These are phyloP conservation scores for Lycorma delicatula DNA, from an alignment of 1,140 invertebrate genomes.

Conservation along the genomic window DNA sequence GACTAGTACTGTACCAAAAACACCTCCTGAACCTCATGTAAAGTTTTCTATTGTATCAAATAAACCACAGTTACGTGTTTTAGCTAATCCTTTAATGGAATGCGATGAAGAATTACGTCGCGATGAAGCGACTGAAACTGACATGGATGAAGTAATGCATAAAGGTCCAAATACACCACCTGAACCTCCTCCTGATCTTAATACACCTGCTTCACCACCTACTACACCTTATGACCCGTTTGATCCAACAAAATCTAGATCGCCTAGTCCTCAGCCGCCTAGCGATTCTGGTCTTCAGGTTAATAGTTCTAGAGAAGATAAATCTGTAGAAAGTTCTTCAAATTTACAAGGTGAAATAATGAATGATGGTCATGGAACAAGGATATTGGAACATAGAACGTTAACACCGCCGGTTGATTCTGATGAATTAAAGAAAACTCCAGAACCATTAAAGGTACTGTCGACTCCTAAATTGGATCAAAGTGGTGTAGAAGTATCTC, in stretches of 20 bases:
- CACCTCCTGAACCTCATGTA: constrained; percentile 61
- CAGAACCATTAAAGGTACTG: constrained; percentile 15
- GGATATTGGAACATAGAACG: constrained; percentile 8
- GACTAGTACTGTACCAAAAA: constrained; percentile 51
- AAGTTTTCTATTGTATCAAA: constrained; percentile 57
- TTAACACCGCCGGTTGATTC: constrained; percentile 17
- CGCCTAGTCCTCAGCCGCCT: constrained; percentile 38
- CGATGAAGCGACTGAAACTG: constrained; percentile 36
- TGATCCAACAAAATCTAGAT: constrained; percentile 74
- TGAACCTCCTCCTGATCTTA: constrained; percentile 42
- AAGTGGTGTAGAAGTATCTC: constrained; percentile 9
- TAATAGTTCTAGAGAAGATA: constrained; percentile 13
- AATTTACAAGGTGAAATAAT: constrained; percentile 4
- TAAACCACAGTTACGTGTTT: constrained; percentile 44
- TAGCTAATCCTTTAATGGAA: constrained; percentile 53
- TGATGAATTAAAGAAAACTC: constrained; percentile 18
- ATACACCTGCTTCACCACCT: constrained; percentile 43
- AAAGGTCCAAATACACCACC: constrained; percentile 55
- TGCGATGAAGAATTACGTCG: constrained; percentile 34
- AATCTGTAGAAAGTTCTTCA: background rate
- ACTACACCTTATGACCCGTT: constrained; percentile 75
- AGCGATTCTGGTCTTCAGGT: background rate
- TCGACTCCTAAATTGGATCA: constrained; percentile 13
- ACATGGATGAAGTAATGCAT: constrained; percentile 39
- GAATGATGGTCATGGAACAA: constrained; percentile 5